phyloP scores from a whole-genome alignment of 2,113 vertebrate species.

The Nettapus auritus region DNA sequence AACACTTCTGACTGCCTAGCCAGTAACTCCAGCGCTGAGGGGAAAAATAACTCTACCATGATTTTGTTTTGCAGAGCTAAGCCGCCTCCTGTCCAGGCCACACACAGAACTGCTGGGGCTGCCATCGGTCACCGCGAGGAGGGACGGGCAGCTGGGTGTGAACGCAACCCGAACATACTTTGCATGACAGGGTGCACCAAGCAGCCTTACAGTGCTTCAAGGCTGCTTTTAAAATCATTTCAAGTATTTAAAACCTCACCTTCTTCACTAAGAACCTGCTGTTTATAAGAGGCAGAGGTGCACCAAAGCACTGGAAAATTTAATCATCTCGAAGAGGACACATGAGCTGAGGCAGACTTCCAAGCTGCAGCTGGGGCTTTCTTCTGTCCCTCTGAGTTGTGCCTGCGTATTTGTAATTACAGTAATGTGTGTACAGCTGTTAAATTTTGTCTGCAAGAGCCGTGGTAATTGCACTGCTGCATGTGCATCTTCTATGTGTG shows the following conservation, averaged over 20 bases:
- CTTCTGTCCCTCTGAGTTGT: neutral
- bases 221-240: neutral
- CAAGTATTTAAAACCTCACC: neutral
- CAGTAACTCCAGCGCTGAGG: neutral
- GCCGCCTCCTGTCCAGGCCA: neutral
- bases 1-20: neutral
- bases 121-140: neutral
- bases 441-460: neutral
- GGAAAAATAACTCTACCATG: neutral
- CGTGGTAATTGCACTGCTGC: neutral
- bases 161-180: neutral
- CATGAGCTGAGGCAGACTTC: neutral
- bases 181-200: neutral
- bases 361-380: neutral
- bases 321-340: neutral
- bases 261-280: neutral
- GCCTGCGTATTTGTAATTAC: neutral
- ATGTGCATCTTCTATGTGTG: neutral
- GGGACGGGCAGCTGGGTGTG: neutral
- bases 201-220: neutral
- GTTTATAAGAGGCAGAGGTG: neutral
- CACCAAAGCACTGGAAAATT: rapidly evolving
- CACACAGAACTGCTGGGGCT: neutral
- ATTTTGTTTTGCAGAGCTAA: neutral
- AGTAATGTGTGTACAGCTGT: neutral